Evolutionary conservation across 2,797 vertebrate genomes (phyloP).

Genomic region (Microtus californicus): DNA sequence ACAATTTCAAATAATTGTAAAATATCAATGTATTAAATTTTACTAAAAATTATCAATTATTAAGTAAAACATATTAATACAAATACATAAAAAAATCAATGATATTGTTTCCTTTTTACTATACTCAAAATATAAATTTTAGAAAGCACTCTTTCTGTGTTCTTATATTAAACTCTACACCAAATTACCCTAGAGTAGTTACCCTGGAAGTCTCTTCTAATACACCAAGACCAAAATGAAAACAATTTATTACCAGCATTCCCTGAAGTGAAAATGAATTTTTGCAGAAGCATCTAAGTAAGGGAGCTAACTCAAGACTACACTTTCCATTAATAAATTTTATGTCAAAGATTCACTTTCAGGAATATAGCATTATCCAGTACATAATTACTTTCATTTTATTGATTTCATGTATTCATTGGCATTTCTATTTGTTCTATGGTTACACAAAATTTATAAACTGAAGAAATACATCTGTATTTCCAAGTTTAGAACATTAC

Average conservation of each 20-base stretch:
- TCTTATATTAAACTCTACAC: neutral
- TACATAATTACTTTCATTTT: neutral
- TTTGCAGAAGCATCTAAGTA: neutral
- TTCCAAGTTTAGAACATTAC: slow-evolving; percentile 16
- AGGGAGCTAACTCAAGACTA: neutral
- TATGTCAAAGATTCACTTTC: neutral
- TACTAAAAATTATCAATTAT: neutral
- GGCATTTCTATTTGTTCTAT: neutral
- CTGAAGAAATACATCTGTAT: neutral
- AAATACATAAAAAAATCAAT: neutral
- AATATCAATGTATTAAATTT: neutral
- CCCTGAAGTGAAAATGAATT: neutral
- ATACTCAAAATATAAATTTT: neutral
- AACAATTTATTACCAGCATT: neutral
- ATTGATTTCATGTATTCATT: neutral
- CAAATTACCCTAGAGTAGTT: neutral
- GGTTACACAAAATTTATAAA: neutral
- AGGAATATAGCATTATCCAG: slow-evolving; percentile 20
- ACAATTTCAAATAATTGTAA: neutral
- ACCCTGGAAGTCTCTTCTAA: neutral
- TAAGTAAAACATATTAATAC: neutral
- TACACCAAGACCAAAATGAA: neutral
- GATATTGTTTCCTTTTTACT: neutral
- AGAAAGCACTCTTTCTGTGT: neutral
- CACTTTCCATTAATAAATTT: neutral